phyloP scores from a whole-genome alignment of 2,113 vertebrate genomes.

The Gorilla gorilla region DNA sequence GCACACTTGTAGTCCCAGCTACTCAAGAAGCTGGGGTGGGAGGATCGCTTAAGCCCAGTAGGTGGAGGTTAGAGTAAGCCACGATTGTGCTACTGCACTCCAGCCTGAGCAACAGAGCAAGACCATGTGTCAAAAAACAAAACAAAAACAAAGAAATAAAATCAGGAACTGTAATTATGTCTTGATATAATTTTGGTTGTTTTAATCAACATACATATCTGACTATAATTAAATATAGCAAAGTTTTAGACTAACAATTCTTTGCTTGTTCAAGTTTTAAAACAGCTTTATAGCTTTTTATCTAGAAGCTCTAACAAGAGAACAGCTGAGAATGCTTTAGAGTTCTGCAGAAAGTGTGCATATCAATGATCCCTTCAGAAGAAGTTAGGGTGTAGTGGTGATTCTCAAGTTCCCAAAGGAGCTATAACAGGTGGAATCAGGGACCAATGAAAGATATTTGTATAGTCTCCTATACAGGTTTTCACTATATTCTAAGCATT shows the following conservation, averaged over 20 bases:
- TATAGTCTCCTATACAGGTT: not conserved
- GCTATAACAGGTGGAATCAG: not conserved
- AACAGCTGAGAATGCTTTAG: accelerated
- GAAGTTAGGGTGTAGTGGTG: not conserved
- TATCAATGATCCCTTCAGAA: not conserved
- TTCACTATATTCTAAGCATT: not conserved
- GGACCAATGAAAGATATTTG: not conserved
- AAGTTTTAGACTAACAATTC: not conserved
- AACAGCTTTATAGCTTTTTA: not conserved
- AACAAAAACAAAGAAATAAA: not conserved
- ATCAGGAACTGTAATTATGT: not conserved
- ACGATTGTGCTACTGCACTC: too few relatives aligned
- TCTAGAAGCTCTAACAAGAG: not conserved
- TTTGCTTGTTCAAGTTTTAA: not conserved
- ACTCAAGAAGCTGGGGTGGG: too few relatives aligned
- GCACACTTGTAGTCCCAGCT: too few relatives aligned
- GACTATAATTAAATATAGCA: not conserved
- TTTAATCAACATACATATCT: not conserved
- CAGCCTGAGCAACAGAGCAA: too few relatives aligned
- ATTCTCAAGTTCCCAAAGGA: not conserved
- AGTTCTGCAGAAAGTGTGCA: not conserved
- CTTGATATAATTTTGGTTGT: not conserved
- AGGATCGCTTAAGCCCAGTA: too few relatives aligned
- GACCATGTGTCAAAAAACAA: too few relatives aligned
- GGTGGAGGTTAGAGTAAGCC: too few relatives aligned